Evolutionary conservation across 2,888 invertebrate genomes (phyloP).

Genomic region (Rhogogaster chlorosoma): DNA sequence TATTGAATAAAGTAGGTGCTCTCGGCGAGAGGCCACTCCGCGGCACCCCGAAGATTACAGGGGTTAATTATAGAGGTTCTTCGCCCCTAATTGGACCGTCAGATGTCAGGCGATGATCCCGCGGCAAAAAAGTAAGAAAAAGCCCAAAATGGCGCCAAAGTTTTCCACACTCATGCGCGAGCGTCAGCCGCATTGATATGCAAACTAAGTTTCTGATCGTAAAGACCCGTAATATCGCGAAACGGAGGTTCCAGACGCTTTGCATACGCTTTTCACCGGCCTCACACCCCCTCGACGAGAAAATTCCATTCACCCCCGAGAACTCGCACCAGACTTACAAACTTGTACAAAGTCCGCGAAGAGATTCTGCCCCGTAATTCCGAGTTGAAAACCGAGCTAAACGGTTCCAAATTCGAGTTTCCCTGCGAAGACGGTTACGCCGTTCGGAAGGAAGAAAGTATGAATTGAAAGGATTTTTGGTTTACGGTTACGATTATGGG

Average conservation of each 20-base stretch:
- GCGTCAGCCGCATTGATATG: constrained; percentile 67
- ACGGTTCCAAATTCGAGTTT: neutral
- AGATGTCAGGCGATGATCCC: neutral
- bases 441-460: neutral
- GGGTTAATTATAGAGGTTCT: neutral
- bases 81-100: neutral
- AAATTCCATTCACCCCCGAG: neutral
- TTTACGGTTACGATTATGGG: neutral
- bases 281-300: neutral
- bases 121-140: constrained; percentile 46
- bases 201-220: constrained; percentile 71
- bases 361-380: neutral
- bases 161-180: constrained; percentile 8
- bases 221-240: constrained; percentile 69
- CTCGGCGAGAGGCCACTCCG: neutral
- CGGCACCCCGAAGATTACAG: neutral
- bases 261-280: constrained; percentile 55
- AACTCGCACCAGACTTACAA: neutral
- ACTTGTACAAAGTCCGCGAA: neutral
- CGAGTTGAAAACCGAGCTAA: neutral
- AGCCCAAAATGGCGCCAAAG: neutral
- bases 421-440: too few relatives aligned
- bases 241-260: constrained; percentile 57
- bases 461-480: neutral
- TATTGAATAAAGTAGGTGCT: constrained; percentile 57